Evolutionary conservation across 2,888 invertebrate genomes (phyloP), one percentile per base, ranked within the genome.

Genomic region (Lochmaea crataegi): DNA sequence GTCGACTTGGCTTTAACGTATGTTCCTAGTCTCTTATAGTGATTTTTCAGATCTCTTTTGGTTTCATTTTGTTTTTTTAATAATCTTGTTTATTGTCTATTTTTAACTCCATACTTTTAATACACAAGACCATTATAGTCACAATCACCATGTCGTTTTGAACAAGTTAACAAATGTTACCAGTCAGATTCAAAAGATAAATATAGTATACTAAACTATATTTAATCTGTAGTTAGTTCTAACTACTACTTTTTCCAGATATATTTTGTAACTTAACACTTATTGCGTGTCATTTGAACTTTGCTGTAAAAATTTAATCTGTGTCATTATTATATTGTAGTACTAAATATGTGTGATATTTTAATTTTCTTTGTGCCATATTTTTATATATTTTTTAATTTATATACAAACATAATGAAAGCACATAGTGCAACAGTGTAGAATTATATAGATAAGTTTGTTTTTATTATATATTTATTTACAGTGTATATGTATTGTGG

Each of bases 281-380:
- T 32, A 32, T 32, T 32, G 32, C 0, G 32, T 32, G 32, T 38
- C 32, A 38, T 38, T 38, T 38, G 0, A 38, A 38, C 4, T 45
- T 2, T 45, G 45, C 45, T 45, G 45, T 14, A 45, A n/a, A n/a
- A 48, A 48, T 48, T 48, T 48, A 7, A n/a, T 45, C 2, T 48
- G 48, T 48, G 48, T 48, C 6, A n/a, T 18, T 16, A 18, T 53
- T 51, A 6, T 53, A 53, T 16, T 18, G 10, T 18, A 18, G 53
- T 53, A 9, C 16, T 58, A 58, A 58, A 58, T 26, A 26, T 58
- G 58, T 58, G 58, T 58, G 58, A 58, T 58, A 58, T 32, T 32
- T 58, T 32, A 12, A 58, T 58, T 58, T 58, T 32, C 18, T 7
- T 6, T 32, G 58, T 32, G 58, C 58, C 58, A 58, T 58, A 58